Conservation (phyloP, 2,797 vertebrate species). For the Atherinosoma microstoma region DNA sequence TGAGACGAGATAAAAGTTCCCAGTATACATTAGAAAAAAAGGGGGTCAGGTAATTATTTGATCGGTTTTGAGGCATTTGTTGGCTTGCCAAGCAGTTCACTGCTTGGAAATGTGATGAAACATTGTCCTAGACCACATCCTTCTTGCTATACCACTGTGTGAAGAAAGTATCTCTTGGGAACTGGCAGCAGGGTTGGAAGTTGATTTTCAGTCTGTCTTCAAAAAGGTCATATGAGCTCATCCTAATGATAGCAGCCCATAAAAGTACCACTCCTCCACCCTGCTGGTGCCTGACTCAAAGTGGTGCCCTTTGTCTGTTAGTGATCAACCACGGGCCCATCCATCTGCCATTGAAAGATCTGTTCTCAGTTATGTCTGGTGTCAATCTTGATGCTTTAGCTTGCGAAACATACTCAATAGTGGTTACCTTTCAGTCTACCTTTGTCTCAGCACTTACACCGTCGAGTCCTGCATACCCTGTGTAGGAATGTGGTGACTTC, state of each 20-base stretch:
- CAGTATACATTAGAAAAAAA: not conserved
- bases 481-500: not conserved
- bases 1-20: not conserved
- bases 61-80: not conserved
- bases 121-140: not conserved
- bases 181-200: not conserved
- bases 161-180: not conserved
- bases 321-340: constrained; percentile 4
- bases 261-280: not conserved
- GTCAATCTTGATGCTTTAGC: not conserved
- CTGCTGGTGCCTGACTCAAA: not conserved
- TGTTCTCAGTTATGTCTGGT: not conserved
- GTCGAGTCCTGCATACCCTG: not conserved
- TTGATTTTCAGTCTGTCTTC: not conserved
- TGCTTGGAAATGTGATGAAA: not conserved
- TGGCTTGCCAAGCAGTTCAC: not conserved
- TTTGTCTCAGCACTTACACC: not conserved
- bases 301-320: not conserved
- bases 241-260: not conserved
- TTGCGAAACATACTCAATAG: not conserved
- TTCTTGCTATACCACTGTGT: not conserved
- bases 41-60: not conserved
- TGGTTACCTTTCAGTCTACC: not conserved
- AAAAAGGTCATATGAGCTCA: constrained; percentile 1
- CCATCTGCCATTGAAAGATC: not conserved